These are phyloP conservation scores for Morus bassanus DNA, from an alignment of 2,797 vertebrate genomes.

Conservation along the genomic window DNA sequence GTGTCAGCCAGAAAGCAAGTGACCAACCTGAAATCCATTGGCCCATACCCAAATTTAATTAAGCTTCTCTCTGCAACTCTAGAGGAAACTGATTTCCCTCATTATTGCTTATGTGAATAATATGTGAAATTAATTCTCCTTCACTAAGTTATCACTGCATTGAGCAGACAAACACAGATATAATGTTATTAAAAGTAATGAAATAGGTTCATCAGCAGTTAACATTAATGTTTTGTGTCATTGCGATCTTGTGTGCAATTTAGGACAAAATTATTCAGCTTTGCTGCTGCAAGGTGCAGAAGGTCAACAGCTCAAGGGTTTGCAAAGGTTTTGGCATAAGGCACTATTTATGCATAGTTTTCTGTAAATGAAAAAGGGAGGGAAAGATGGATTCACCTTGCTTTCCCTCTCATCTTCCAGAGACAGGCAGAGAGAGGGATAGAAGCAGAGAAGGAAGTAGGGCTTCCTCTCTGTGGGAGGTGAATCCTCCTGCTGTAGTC, in stretches of 20 bases:
- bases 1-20: constrained; percentile 54
- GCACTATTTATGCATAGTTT: background rate
- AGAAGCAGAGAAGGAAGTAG: background rate
- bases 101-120: constrained; percentile 72
- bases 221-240: constrained; percentile 66
- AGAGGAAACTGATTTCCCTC: constrained; percentile 69
- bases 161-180: constrained; percentile 73
- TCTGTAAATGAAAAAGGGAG: background rate
- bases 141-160: constrained; percentile 71
- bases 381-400: background rate
- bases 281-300: constrained; percentile 17
- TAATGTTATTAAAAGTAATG: constrained; percentile 74
- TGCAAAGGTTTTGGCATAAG: background rate
- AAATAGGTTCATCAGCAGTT: constrained; percentile 63
- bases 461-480: background rate
- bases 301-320: constrained; percentile 41
- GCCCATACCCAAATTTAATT: constrained; percentile 72
- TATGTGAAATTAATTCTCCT: constrained; percentile 74
- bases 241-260: constrained; percentile 13
- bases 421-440: background rate
- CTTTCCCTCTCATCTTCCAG: background rate
- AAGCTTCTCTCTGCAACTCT: constrained; percentile 59
- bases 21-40: constrained; percentile 65
- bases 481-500: background rate
- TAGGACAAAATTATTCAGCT: constrained; percentile 55